Percentiles rank a stretch among this genome's conserved stretches.
Evolutionary conservation across 1,140 invertebrate species (phyloP).

Genomic region (Sarcophaga bullata): DNA sequence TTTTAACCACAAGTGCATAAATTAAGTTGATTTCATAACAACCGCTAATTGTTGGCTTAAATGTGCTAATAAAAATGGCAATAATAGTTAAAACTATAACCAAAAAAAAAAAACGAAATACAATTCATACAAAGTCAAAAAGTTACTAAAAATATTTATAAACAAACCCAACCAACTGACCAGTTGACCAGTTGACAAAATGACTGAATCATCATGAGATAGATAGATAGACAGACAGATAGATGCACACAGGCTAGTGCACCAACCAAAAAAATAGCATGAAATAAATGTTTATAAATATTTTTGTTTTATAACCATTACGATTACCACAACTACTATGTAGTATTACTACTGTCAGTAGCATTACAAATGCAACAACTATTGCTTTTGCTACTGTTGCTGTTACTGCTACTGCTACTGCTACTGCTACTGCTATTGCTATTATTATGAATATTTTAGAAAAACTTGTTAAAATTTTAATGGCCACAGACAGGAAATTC

Average conservation of each 20-base stretch:
- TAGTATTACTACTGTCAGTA: background rate
- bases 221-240: too few relatives aligned
- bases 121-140: slow-evolving; percentile 30
- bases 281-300: background rate
- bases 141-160: slow-evolving; percentile 16
- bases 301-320: background rate
- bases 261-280: too few relatives aligned
- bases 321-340: too few relatives aligned
- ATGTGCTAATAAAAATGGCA: slow-evolving; percentile 34
- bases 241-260: too few relatives aligned
- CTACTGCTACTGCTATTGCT: background rate
- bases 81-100: slow-evolving; percentile 37
- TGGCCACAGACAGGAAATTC: slow-evolving; percentile 17
- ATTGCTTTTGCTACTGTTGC: background rate
- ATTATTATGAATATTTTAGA: slow-evolving; percentile 19
- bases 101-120: background rate
- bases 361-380: background rate
- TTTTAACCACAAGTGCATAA: slow-evolving; percentile 13
- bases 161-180: slow-evolving; percentile 23
- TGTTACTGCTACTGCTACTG: background rate
- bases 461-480: slow-evolving; percentile 21
- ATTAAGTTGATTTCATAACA: slow-evolving; percentile 35
- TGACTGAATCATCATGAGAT: background rate
- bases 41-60: slow-evolving; percentile 40
- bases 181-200: background rate